Evolutionary conservation across 1,140 invertebrate genomes (phyloP), one percentile per base, ranked within the genome.

Genomic region (Monomorium pharaonis): DNA sequence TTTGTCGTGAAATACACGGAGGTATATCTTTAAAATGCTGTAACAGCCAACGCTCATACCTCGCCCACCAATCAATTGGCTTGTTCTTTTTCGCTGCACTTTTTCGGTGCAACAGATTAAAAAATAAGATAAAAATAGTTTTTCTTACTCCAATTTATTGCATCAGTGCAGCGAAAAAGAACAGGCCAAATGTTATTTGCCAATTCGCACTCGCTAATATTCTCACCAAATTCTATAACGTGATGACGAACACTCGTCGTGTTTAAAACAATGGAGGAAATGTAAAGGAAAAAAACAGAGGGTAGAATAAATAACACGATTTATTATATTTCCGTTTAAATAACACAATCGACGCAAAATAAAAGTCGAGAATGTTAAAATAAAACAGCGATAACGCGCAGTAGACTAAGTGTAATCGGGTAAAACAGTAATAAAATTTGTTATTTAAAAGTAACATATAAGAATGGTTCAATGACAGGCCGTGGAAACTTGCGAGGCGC

Each of bases 381-480:
- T 58, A 51, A 58, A 72, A 54, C 47, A 72, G 54, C 24, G 44
- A 81, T 72, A 58, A 62, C 77, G 62, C 77, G 62, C 47, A 56
- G 47, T 69, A 80, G 21, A 69, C 30, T 56, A 80, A 80, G 12
- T 63, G 24, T 65, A n/a, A 54, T 80, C 62, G 30, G 60, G 5
- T 69, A 69, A 80, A 80, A 80, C 77, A 54, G 65, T 56, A 69
- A 80, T 80, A 80, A 80, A 80, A 69, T 80, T 80, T 80, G 33
- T 80, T 69, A 80, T 80, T 24, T 37, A 67, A 54, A 67, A 80
- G 33, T 56, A 80, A 80, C 77, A 47, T 80, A 33, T 80, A 69
- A 80, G 37, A n/a, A 69, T 44, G 42, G 16, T 74, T 21, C 24
- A 14, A 7, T n/a, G 63, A 14, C n/a, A 10, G 33, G 42, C 10